Percentiles rank a stretch among this genome's conserved stretches.
Conservation (phyloP, 1,140 invertebrate genomes). For the Sminthurinus signatus region DNA sequence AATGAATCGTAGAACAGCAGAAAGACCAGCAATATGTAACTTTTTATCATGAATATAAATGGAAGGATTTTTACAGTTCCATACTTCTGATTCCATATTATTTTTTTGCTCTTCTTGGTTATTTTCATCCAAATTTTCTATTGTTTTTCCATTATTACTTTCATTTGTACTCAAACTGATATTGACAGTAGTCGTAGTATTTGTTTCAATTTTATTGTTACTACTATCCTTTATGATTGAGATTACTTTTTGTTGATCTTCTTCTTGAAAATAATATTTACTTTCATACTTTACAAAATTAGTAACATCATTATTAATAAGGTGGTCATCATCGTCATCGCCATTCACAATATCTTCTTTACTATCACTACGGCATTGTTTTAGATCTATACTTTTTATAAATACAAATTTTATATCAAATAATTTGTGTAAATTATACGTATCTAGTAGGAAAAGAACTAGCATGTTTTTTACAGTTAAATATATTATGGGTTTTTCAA, state of each 20-base stretch:
- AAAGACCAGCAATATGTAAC: slow-evolving; percentile 44
- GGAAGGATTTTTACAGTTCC: slow-evolving; percentile 13
- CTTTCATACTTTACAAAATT: slow-evolving; percentile 10
- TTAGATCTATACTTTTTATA: neutral
- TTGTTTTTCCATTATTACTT: no score
- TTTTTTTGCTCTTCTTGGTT: no score
- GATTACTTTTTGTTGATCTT: no score
- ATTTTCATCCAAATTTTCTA: no score
- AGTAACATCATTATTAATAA: neutral
- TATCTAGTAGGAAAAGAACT: slow-evolving; percentile 24
- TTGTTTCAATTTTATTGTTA: no score
- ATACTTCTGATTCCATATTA: no score
- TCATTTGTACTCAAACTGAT: no score
- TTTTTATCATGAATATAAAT: slow-evolving; percentile 41
- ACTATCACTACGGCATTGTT: neutral
- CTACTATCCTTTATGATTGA: no score
- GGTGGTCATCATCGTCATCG: neutral
- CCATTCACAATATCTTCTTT: no score
- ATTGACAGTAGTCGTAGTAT: neutral
- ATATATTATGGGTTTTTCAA: slow-evolving; percentile 4
- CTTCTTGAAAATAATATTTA: neutral
- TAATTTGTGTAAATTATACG: slow-evolving; percentile 5
- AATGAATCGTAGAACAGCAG: slow-evolving; percentile 51
- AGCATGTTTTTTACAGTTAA: slow-evolving; percentile 24
- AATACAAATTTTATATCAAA: neutral